phyloP scores from a whole-genome alignment of 1,140 invertebrate genomes.

The Cotesia vestalis region DNA sequence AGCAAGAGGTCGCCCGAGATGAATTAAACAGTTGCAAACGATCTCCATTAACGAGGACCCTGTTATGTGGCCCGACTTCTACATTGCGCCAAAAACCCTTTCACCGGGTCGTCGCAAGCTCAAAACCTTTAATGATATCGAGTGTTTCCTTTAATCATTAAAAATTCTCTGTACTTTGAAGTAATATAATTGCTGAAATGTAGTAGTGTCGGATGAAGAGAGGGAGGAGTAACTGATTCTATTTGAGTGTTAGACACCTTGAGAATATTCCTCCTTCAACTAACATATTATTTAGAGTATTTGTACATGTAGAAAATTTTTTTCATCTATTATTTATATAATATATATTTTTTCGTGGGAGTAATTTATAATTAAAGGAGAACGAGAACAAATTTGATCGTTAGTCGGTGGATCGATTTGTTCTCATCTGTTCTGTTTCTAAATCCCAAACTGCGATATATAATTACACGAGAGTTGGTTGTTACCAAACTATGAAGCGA shows the following conservation, averaged over 20 bases:
- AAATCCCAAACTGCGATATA: background rate
- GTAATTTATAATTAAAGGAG: background rate
- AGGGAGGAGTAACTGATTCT: no score
- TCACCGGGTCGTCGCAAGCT: constrained; percentile 1
- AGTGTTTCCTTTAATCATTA: background rate
- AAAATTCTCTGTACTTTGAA: background rate
- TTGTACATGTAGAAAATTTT: background rate
- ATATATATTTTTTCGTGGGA: no score
- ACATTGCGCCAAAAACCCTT: constrained; percentile 18
- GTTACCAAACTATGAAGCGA: constrained; percentile 59
- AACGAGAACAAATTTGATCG: background rate
- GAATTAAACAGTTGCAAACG: constrained; percentile 47
- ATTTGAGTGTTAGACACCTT: no score
- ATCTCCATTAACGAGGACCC: constrained; percentile 43
- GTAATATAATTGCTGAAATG: no score
- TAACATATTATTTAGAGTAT: background rate
- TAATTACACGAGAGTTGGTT: background rate
- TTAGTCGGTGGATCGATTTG: background rate
- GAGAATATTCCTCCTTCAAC: no score
- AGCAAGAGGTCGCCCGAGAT: constrained; percentile 36
- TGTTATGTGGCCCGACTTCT: constrained; percentile 27
- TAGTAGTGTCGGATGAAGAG: no score
- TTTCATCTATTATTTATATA: background rate
- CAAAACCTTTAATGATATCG: constrained; percentile 15
- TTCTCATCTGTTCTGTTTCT: background rate